These are phyloP conservation scores for Coturnix japonica DNA, from an alignment of 2,113 vertebrate genomes.

Conservation along the genomic window DNA sequence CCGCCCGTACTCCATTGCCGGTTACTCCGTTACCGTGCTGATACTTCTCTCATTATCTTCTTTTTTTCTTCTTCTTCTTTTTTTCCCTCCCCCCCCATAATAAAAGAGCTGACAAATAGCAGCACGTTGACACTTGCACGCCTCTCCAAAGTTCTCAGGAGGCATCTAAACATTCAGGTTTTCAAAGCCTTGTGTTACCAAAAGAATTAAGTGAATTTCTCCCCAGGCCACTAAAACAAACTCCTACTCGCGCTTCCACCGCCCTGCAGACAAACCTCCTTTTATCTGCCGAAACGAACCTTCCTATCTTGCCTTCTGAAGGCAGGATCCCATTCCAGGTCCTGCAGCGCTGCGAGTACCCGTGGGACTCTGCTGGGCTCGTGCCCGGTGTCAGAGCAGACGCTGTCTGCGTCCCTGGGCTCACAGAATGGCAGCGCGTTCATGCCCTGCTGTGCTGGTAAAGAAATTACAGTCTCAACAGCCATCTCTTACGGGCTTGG, in stretches of 20 bases:
- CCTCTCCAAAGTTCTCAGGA: conserved; percentile 30
- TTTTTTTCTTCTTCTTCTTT: neutral
- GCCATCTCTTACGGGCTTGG: neutral
- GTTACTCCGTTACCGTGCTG: neutral
- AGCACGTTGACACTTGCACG: conserved; percentile 53
- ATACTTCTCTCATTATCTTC: neutral
- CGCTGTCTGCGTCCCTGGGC: neutral
- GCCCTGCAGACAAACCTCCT: neutral
- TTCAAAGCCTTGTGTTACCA: conserved; percentile 62
- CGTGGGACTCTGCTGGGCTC: neutral
- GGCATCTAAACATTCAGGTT: conserved; percentile 63
- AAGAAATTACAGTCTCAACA: neutral
- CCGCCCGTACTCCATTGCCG: no score
- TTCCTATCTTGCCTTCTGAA: neutral
- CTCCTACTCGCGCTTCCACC: conserved; percentile 45
- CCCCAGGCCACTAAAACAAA: conserved; percentile 59
- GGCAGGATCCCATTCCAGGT: neutral
- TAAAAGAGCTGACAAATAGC: conserved; percentile 35
- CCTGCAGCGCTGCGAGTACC: neutral
- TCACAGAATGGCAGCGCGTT: neutral
- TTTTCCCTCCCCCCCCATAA: neutral
- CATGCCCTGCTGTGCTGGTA: neutral
- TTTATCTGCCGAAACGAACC: conserved; percentile 9
- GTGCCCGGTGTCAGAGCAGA: neutral
- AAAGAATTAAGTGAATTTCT: conserved; percentile 63